These are phyloP conservation scores for Iphiclides podalirius DNA, from an alignment of 2,888 invertebrate genomes.

Conservation along the genomic window DNA sequence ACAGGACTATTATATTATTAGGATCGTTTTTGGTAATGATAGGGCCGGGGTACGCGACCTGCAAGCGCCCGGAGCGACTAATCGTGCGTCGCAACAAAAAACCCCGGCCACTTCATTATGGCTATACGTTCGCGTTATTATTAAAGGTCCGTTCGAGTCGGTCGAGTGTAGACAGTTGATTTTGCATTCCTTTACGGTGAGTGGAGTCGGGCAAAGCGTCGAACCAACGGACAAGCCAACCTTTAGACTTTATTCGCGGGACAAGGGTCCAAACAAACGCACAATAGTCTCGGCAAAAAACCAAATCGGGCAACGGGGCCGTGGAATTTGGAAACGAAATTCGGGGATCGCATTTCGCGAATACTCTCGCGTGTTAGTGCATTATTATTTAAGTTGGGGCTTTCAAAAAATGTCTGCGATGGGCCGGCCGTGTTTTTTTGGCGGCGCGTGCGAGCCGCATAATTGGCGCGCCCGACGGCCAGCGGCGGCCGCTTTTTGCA, in stretches of 20 bases:
- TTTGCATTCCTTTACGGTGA: constrained; percentile 60
- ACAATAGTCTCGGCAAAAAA: constrained; percentile 73
- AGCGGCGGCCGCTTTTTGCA: constrained; percentile 50
- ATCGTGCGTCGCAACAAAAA: constrained; percentile 62
- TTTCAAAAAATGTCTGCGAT: constrained; percentile 70
- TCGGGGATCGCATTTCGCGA: constrained; percentile 76
- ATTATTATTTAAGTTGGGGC: constrained; percentile 75
- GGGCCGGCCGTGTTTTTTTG: constrained; percentile 65
- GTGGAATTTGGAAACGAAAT: constrained; percentile 75
- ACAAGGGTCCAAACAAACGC: constrained; percentile 46
- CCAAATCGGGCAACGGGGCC: constrained; percentile 43
- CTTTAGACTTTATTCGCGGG: constrained; percentile 29
- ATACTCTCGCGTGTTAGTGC: constrained; percentile 79
- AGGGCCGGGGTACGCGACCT: constrained; percentile 65
- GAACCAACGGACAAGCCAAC: background rate
- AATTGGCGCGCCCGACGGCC: constrained; percentile 65
- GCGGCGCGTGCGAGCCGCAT: constrained; percentile 74
- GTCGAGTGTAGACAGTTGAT: constrained; percentile 42
- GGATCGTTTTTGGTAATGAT: constrained; percentile 76
- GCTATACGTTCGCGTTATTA: constrained; percentile 45
- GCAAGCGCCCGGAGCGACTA: constrained; percentile 65
- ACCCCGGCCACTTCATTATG: constrained; percentile 72
- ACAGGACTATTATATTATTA: constrained; percentile 79
- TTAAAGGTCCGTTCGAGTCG: constrained; percentile 37
- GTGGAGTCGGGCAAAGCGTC: constrained; percentile 31